These are phyloP conservation scores for Lepidurus arcticus DNA, from an alignment of 1,140 invertebrate genomes.

Conservation along the genomic window DNA sequence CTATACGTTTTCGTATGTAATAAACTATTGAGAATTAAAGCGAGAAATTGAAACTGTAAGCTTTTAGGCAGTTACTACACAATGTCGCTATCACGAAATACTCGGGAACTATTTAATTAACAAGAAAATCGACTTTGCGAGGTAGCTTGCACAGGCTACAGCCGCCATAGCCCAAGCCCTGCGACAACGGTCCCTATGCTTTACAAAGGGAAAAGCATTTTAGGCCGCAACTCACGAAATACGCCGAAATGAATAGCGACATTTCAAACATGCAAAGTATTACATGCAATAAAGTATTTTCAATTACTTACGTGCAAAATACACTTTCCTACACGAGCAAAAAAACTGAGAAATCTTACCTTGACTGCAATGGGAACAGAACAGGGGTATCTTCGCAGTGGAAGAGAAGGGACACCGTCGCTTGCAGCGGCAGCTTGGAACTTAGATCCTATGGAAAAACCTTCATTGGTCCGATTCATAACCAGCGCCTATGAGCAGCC, in stretches of 20 bases:
- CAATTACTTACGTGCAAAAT: constrained; percentile 7
- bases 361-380: constrained; percentile 18
- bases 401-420: constrained; percentile 20
- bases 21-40: not conserved
- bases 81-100: constrained; percentile 19
- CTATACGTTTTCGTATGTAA: constrained; percentile 19
- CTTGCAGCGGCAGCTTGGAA: constrained; percentile 13
- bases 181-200: constrained; percentile 12
- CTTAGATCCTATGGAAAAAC: constrained; percentile 5
- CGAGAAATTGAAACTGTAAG: not conserved
- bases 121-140: constrained; percentile 21
- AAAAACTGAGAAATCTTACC: constrained; percentile 11
- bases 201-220: not conserved
- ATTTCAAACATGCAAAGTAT: not conserved
- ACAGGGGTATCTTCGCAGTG: constrained; percentile 21
- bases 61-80: not conserved
- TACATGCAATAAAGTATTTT: not conserved
- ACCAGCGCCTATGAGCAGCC: not conserved
- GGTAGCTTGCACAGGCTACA: constrained; percentile 2
- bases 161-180: constrained; percentile 20
- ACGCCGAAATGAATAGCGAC: not conserved
- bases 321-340: constrained; percentile 13
- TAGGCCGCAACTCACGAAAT: not conserved
- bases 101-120: not conserved
- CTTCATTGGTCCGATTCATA: not conserved